These are phyloP conservation scores for Wiebesia pumilae DNA, from an alignment of 1,140 invertebrate genomes.

Conservation along the genomic window DNA sequence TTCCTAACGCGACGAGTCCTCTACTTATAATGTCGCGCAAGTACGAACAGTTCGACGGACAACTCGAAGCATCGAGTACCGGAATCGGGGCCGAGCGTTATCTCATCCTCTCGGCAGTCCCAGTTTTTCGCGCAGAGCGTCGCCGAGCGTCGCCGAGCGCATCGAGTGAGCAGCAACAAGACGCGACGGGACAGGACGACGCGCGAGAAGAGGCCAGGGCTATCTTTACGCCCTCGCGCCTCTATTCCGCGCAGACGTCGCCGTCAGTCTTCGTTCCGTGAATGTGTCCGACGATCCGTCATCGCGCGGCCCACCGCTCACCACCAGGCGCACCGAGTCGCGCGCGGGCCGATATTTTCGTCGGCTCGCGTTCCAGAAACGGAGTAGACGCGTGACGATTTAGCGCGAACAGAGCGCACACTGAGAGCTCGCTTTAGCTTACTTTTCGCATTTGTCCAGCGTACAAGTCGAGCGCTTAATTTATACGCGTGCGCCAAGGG, in stretches of 20 bases:
- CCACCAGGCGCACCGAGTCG: neutral
- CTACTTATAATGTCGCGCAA: no score
- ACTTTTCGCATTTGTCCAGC: neutral
- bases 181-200: neutral
- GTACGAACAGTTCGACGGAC: no score
- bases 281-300: slow-evolving; percentile 71
- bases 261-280: slow-evolving; percentile 70
- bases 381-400: slow-evolving; percentile 30
- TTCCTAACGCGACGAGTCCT: no score
- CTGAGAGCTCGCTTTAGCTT: neutral
- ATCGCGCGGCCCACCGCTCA: slow-evolving; percentile 55
- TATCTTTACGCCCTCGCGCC: slow-evolving; percentile 66
- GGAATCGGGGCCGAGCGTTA: no score
- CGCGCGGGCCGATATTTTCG: slow-evolving; percentile 47
- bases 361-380: slow-evolving; percentile 17
- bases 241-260: slow-evolving; percentile 67
- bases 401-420: slow-evolving; percentile 26
- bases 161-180: neutral
- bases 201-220: slow-evolving; percentile 41
- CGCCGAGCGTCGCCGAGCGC: no score
- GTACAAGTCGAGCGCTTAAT: slow-evolving; percentile 34
- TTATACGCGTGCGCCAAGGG: neutral
- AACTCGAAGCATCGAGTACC: no score
- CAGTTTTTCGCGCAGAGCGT: no score
- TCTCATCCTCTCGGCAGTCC: neutral